Conservation (phyloP, 2,888 invertebrate genomes). For the Cremastinae sp. region DNA sequence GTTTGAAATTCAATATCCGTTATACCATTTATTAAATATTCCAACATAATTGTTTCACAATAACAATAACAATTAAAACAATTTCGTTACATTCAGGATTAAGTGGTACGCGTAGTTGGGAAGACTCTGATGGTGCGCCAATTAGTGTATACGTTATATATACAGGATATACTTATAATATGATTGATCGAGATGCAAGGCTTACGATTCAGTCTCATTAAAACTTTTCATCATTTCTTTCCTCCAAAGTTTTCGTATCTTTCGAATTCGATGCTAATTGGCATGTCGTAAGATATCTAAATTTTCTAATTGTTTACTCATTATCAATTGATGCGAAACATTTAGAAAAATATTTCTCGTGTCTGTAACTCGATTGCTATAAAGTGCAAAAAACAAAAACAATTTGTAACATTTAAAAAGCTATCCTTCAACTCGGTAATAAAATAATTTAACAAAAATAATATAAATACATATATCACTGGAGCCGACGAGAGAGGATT, state of each 20-base stretch:
- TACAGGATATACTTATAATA: slow-evolving; percentile 38
- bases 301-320: slow-evolving; percentile 11
- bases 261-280: slow-evolving; percentile 34
- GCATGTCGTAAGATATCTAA: slow-evolving; percentile 8
- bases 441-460: slow-evolving; percentile 50
- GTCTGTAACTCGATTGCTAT: slow-evolving; percentile 20
- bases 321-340: slow-evolving; percentile 29
- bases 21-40: slow-evolving; percentile 60
- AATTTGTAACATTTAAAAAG: slow-evolving; percentile 43
- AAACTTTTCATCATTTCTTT: slow-evolving; percentile 52
- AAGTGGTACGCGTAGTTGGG: slow-evolving; percentile 53
- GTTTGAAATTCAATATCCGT: slow-evolving; percentile 25
- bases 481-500: slow-evolving; percentile 31
- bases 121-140: slow-evolving; percentile 52
- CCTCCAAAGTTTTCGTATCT: slow-evolving; percentile 14
- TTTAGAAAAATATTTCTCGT: slow-evolving; percentile 57
- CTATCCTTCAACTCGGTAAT: slow-evolving; percentile 25
- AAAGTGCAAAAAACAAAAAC: slow-evolving; percentile 36
- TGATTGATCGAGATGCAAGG: slow-evolving; percentile 66
- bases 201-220: slow-evolving; percentile 76
- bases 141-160: slow-evolving; percentile 13
- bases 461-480: slow-evolving; percentile 50
- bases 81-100: slow-evolving; percentile 45
- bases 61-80: slow-evolving; percentile 60
- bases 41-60: slow-evolving; percentile 51